Base-by-base conservation (phyloP, 2,113 vertebrate species). In the Pagrus major region DNA sequence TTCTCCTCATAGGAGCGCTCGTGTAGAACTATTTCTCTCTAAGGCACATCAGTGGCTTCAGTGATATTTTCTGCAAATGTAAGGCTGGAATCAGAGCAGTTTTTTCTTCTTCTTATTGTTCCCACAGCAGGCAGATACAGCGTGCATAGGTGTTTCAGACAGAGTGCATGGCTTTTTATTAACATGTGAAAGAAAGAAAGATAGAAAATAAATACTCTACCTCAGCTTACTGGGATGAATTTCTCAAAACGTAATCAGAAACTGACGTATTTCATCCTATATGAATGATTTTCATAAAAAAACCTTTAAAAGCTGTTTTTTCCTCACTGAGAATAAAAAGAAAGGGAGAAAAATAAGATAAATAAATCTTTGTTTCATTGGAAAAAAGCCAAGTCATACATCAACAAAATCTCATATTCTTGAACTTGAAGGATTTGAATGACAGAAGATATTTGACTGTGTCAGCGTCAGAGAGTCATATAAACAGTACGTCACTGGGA, bases 1-100 rank as follows among this genome's bases (percentile, higher is more conserved):
- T 80, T 91, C 81, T 89, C 59, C 76, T 81, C 70, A 51, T 27
- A 76, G 84, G 73, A 70, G 76, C 78, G 63, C 78, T 86, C 37
- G 7, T 69, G 69, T 71, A 55, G 77, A 90, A 80, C 85, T 37
- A 49, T 39, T 66, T 79, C 69, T 72, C 81, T 86, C 61, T 3
- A 6, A 68, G 71, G 75, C 64, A 58, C 63, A 63, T 70, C 80
- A 46, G 60, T 16, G 14, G 20, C 23, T 88, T 65, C 59, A 8
- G 14, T 31, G 41, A 69, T 60, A 66, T 85, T 81, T 84, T 78
- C 73, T 54, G 60, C 69, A 60, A 52, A 55, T 78, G 56, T 75
- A 76, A 76, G 49, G 69, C 71, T 83, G 39, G 71, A 77, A 47
- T 77, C 52, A 63, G 65, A 70, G 52, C 37, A 55, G 29, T 64